Conservation (phyloP, 1,140 invertebrate genomes). For the Homalodisca vitripennis region DNA sequence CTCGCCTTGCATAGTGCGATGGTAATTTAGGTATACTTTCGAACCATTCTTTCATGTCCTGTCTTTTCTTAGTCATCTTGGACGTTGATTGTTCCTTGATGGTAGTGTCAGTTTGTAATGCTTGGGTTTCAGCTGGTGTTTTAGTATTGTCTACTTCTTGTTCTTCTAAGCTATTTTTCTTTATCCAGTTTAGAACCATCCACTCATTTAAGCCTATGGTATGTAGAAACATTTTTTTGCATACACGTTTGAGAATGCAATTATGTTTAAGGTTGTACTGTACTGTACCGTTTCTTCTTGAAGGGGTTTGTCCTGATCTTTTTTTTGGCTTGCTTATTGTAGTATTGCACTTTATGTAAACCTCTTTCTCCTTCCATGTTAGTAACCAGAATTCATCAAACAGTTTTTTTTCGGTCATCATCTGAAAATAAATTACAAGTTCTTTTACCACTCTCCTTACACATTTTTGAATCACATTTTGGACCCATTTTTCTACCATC, state of each 20-base stretch:
- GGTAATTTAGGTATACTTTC: conserved; percentile 19
- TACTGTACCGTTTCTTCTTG: neutral
- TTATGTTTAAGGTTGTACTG: neutral
- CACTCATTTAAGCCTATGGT: conserved; percentile 10
- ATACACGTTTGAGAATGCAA: neutral
- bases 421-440: neutral
- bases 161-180: neutral
- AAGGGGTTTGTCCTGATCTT: neutral
- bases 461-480: conserved; percentile 17
- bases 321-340: neutral
- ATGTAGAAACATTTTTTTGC: conserved; percentile 10
- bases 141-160: neutral
- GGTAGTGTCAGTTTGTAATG: neutral
- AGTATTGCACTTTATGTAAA: neutral
- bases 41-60: conserved; percentile 13
- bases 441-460: neutral
- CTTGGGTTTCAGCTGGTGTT: neutral
- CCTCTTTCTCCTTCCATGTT: neutral
- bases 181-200: conserved; percentile 3
- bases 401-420: conserved; percentile 5
- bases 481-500: neutral
- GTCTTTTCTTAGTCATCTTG: neutral
- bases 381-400: neutral
- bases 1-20: conserved; percentile 14
- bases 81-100: neutral